Evolutionary conservation across 2,113 vertebrate genomes (phyloP).

Genomic region (Pteruthius melanotis): DNA sequence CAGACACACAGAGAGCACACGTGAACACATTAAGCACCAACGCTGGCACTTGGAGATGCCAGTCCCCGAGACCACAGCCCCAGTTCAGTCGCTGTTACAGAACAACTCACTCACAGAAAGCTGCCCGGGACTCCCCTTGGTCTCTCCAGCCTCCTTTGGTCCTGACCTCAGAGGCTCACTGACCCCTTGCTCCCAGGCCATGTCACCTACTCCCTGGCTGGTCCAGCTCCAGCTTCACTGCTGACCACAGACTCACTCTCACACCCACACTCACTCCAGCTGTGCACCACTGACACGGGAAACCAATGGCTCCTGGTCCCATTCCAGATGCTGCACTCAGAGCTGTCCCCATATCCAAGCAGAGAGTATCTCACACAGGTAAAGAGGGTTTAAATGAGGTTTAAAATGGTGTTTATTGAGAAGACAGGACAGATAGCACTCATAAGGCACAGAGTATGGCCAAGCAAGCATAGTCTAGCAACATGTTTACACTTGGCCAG

Average conservation of each 20-base stretch:
- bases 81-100: not conserved
- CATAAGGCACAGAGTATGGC: not conserved
- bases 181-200: not conserved
- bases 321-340: not conserved
- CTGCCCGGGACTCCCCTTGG: not conserved
- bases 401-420: not conserved
- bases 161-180: not conserved
- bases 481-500: not conserved
- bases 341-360: too few species aligned
- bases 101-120: not conserved
- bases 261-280: not conserved
- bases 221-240: not conserved
- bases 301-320: not conserved
- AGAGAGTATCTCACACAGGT: not conserved
- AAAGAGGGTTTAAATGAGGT: not conserved
- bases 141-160: not conserved
- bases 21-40: not conserved
- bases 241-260: not conserved
- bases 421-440: not conserved
- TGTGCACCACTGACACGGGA: accelerated
- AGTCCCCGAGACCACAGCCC: not conserved
- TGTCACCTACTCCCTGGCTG: not conserved
- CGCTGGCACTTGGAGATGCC: not conserved
- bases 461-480: not conserved
- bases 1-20: not conserved